Base-by-base conservation (phyloP, 2,797 vertebrate species). In the Cynopterus sphinx region DNA sequence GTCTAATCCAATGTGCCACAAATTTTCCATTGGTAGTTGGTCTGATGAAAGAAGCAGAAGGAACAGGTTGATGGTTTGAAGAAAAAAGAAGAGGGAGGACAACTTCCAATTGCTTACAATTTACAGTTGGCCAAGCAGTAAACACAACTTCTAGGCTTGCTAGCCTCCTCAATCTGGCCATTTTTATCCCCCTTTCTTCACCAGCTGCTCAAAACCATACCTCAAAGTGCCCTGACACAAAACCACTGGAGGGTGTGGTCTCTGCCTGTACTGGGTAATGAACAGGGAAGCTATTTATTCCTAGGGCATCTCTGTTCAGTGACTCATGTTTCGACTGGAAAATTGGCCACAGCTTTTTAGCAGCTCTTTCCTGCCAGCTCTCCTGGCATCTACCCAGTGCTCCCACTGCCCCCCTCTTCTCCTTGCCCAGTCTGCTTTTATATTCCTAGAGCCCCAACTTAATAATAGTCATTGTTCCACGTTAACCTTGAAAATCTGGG, bases 221-320 rank as follows among this genome's bases (percentile, higher is more conserved):
- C 98, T 98, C 97, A 98, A 98, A 98, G 98, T 98, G 98, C 98
- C 99, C 97, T 98, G 98, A 98, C 98, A 98, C 82, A 98, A 99
- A 99, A 99, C 99, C 99, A 98, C 99, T 98, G 97, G 96, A 99
- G 99, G 99, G 99, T 99, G 99, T 99, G 99, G 99, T 99, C 99
- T 99, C 98, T 98, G 97, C 98, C 98, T 98, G 96, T 97, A 96
- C 98, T 97, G 97, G 97, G 98, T 91, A 90, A 92, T 98, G 98
- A 99, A 99, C 99, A 99, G 99, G 99, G 99, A 99, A 99, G 99
- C 99, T 99, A 99, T 99, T 99, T 99, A 99, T 99, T 99, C 99
- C 98, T 98, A 98, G 99, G 98, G 98, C 99, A 99, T 99, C 99
- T 99, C 98, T 99, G 98, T 97, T 98, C 99, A 99, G 98, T 99